Conservation (phyloP, 2,113 vertebrate genomes). For the Prinia subflava region DNA sequence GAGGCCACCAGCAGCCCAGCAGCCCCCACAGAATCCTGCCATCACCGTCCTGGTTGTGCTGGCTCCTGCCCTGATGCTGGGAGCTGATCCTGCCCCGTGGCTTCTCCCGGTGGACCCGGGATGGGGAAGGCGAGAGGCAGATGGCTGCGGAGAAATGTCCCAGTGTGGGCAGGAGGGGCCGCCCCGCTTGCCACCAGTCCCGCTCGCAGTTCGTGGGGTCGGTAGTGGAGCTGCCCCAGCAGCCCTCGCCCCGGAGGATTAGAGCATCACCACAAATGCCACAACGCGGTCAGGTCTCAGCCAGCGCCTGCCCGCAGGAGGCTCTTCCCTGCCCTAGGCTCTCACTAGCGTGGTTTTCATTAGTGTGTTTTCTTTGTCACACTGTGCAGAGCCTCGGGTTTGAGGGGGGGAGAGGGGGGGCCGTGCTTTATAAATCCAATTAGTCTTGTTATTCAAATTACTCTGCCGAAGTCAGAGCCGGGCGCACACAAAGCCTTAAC, state of each 20-base stretch:
- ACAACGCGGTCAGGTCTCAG: neutral
- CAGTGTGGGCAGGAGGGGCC: neutral
- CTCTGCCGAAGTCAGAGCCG: neutral
- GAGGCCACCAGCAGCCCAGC: neutral
- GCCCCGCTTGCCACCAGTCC: neutral
- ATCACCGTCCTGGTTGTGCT: accelerated
- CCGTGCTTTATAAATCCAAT: conserved; percentile 57
- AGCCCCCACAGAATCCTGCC: neutral
- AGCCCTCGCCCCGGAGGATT: neutral
- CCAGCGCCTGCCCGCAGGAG: conserved; percentile 5
- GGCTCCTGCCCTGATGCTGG: neutral
- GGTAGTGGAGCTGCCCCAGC: neutral
- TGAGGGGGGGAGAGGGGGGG: neutral
- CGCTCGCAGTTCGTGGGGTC: neutral
- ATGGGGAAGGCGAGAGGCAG: neutral
- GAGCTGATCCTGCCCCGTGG: neutral
- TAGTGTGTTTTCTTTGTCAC: conserved; percentile 59
- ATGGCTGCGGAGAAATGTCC: neutral
- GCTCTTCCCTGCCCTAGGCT: neutral
- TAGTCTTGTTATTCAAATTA: conserved; percentile 55
- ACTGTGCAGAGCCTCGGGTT: neutral
- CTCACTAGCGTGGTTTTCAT: conserved; percentile 28
- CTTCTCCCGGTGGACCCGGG: neutral
- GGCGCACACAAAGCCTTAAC: conserved; percentile 27
- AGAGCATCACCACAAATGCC: neutral